Percentiles rank a stretch among this genome's conserved stretches.
Evolutionary conservation across 2,113 vertebrate genomes (phyloP).

Genomic region (Rhea pennata): DNA sequence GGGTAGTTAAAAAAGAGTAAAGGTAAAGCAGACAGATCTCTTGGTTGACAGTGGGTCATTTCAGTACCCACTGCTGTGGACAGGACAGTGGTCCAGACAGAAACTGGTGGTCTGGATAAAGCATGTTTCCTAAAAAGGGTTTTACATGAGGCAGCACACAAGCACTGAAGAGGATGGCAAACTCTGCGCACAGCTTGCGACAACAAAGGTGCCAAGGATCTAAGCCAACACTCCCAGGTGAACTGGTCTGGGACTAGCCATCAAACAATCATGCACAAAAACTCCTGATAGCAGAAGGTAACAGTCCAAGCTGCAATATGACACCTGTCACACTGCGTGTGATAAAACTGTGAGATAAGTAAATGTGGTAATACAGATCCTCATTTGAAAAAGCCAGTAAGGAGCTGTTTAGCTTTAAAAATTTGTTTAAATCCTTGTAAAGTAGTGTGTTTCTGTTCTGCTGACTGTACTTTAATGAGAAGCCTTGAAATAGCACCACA

Average conservation of each 20-base stretch:
- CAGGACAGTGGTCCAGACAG: no score
- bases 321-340: background rate
- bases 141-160: no score
- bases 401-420: background rate
- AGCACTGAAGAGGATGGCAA: background rate
- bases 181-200: background rate
- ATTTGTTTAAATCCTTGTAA: background rate
- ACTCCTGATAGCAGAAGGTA: background rate
- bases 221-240: background rate
- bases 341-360: background rate
- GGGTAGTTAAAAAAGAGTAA: no score
- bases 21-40: background rate
- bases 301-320: background rate
- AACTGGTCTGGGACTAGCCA: background rate
- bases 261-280: background rate
- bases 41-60: background rate
- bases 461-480: background rate
- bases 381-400: background rate
- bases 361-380: background rate
- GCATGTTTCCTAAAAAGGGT: no score
- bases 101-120: no score
- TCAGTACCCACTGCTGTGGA: no score
- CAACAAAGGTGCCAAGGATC: background rate
- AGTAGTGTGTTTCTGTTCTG: background rate
- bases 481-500: background rate